phyloP scores from a whole-genome alignment of 1,140 invertebrate genomes.

The Cydia amplana region DNA sequence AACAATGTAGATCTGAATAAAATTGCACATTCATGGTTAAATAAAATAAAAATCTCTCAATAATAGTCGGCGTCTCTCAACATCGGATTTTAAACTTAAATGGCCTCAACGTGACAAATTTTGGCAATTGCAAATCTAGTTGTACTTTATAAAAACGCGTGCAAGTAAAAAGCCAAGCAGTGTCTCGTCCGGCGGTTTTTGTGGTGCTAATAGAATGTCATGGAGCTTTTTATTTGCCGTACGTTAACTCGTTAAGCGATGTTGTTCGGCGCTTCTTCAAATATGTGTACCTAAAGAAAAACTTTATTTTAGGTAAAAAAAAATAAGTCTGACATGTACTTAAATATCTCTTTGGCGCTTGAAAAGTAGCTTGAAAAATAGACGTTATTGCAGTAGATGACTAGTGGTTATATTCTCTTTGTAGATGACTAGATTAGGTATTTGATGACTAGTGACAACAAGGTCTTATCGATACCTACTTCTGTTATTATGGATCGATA shows the following conservation, averaged over 20 bases:
- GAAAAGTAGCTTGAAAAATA: no score
- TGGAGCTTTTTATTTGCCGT: constrained; percentile 16
- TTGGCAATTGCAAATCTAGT: not conserved
- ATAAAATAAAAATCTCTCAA: constrained; percentile 26
- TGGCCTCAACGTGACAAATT: constrained; percentile 1
- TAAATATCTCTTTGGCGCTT: not conserved
- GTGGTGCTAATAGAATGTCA: constrained; percentile 29
- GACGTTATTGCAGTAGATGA: not conserved
- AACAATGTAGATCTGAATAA: no score
- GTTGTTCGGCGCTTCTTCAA: not conserved
- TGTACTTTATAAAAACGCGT: constrained; percentile 16
- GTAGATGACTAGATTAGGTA: no score
- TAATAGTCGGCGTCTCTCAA: not conserved
- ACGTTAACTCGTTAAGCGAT: constrained; percentile 29
- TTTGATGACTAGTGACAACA: no score
- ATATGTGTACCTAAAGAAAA: not conserved
- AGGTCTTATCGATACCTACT: no score
- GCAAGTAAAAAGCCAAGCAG: constrained; percentile 23
- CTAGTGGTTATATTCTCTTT: no score
- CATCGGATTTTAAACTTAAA: not conserved
- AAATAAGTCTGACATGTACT: not conserved
- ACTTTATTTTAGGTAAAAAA: constrained; percentile 13
- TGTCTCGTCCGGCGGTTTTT: constrained; percentile 5
- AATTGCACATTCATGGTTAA: not conserved
- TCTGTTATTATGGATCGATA: no score